Evolutionary conservation across 2,888 invertebrate species (phyloP).

Genomic region (Calameuta filiformis): DNA sequence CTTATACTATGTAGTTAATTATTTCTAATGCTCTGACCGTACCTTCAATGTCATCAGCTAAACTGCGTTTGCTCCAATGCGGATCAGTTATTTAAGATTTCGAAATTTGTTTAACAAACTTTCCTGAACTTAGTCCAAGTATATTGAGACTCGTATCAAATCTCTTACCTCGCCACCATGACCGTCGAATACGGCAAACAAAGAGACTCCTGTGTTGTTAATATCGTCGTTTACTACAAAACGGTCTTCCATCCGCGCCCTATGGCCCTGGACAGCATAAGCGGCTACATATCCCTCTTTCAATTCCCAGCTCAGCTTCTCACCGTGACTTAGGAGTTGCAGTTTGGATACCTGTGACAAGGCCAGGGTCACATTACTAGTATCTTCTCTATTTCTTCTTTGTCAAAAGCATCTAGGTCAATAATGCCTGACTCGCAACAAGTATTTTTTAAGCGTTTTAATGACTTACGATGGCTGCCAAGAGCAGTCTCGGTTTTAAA

Average conservation of each 20-base stretch:
- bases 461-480: slow-evolving; percentile 3
- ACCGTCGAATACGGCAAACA: slow-evolving; percentile 95
- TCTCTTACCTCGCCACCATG: slow-evolving; percentile 86
- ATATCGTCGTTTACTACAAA: slow-evolving; percentile 90
- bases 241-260: slow-evolving; percentile 94
- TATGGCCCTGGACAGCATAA: slow-evolving; percentile 90
- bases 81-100: not conserved
- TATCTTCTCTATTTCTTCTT: not conserved
- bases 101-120: not conserved
- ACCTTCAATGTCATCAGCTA: not conserved
- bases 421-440: not conserved
- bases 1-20: not conserved
- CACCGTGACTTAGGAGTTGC: slow-evolving; percentile 59
- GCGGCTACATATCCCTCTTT: slow-evolving; percentile 82
- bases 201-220: slow-evolving; percentile 84
- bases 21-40: not conserved
- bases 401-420: not conserved
- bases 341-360: slow-evolving; percentile 50
- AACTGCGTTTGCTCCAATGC: not conserved
- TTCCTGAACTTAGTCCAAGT: not conserved
- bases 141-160: not conserved
- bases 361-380: not conserved
- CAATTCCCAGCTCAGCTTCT: slow-evolving; percentile 80
- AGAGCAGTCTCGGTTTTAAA: slow-evolving; percentile 2
- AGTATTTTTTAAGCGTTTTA: not conserved